Percentiles rank a stretch among this genome's conserved stretches.
These are phyloP conservation scores for Elephas maximus DNA, from an alignment of 2,113 vertebrate genomes.

Conservation along the genomic window DNA sequence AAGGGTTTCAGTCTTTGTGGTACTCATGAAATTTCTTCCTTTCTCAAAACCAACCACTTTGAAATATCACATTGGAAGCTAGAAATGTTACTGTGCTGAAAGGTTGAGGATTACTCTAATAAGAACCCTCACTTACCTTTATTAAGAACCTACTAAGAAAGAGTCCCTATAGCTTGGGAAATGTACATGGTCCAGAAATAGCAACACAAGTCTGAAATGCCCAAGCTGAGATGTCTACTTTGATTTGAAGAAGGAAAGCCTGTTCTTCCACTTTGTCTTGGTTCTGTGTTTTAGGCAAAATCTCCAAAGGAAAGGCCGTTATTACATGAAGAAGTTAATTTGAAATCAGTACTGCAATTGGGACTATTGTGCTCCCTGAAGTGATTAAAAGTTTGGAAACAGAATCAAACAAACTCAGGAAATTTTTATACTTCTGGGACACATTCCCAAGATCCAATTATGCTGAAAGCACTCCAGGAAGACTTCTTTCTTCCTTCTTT, in stretches of 20 bases:
- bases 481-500: not conserved
- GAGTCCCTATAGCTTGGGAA: not conserved
- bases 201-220: not conserved
- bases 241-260: constrained; percentile 38
- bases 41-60: not conserved
- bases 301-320: constrained; percentile 3
- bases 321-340: not conserved
- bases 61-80: constrained; percentile 43
- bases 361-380: constrained; percentile 27
- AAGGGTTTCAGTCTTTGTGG: not conserved
- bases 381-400: constrained; percentile 75
- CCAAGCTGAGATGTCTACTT: not conserved
- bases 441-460: constrained; percentile 76
- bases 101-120: constrained; percentile 12
- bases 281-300: constrained; percentile 5
- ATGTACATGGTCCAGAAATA: not conserved
- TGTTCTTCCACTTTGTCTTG: not conserved
- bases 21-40: not conserved
- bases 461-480: constrained; percentile 15
- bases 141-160: not conserved
- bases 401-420: not conserved
- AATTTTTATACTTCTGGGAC: constrained; percentile 72
- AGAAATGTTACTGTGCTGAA: not conserved
- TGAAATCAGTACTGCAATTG: constrained; percentile 5
- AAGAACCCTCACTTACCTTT: constrained; percentile 59